Conservation (phyloP, 2,888 invertebrate genomes). For the Caenorhabditis sulstoni region DNA sequence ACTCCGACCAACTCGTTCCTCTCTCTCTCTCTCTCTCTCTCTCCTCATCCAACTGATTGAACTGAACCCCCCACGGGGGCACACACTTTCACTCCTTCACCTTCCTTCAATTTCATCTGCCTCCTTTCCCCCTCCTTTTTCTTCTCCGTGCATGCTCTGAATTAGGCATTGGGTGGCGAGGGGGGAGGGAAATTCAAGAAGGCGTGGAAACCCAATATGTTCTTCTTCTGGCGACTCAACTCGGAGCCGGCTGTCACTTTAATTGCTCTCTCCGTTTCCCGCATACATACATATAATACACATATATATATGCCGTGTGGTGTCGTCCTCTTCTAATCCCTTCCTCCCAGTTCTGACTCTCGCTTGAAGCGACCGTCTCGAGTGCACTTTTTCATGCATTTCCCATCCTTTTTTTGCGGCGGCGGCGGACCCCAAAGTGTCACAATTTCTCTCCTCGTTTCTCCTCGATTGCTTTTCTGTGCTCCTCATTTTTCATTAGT, state of each 20-base stretch:
- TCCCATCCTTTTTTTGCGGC: conserved; percentile 5
- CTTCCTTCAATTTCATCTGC: no score
- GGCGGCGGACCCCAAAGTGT: conserved; percentile 5
- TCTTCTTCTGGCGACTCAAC: conserved; percentile 42
- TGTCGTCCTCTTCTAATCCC: conserved; percentile 40
- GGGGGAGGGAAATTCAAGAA: conserved; percentile 46
- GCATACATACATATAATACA: conserved; percentile 37
- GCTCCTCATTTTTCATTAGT: conserved; percentile 14
- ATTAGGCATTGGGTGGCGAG: conserved; percentile 31
- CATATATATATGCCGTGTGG: conserved; percentile 50
- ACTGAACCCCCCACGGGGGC: conserved; percentile 19
- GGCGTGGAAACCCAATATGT: conserved; percentile 59
- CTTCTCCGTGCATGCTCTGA: conserved; percentile 13
- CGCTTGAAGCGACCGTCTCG: conserved; percentile 16
- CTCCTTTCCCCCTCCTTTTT: not conserved
- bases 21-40: conserved; percentile 17
- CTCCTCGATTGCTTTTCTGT: not conserved
- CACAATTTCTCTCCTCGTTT: conserved; percentile 1
- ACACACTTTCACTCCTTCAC: no score
- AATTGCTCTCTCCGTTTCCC: conserved; percentile 50
- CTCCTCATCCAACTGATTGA: conserved; percentile 31
- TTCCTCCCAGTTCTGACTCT: conserved; percentile 27
- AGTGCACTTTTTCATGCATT: conserved; percentile 52
- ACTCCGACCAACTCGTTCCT: conserved; percentile 44
- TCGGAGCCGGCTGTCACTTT: conserved; percentile 51